Base-by-base conservation (phyloP, 2,113 vertebrate genomes). In the Pedetes capensis region DNA sequence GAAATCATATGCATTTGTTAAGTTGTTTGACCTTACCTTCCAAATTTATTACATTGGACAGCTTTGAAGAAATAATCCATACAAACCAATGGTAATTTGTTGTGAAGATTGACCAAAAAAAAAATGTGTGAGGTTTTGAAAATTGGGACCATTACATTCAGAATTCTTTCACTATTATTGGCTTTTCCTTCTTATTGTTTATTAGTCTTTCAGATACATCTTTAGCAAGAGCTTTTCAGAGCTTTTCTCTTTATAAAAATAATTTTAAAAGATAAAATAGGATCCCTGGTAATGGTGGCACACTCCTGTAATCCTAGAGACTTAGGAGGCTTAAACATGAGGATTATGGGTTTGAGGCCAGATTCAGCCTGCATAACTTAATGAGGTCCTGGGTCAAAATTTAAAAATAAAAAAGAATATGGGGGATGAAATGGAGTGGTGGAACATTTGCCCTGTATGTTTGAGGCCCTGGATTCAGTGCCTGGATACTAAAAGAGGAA, bases 41-140 rank as follows among this genome's bases (percentile, higher is more conserved):
- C 17, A 20, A 59, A 72, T 49, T 89, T 91, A 34, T 79, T 86
- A 44, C 12, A 53, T 5, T 78, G 75, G 53, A 32, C 93, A 61
- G 22, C 87, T 96, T 87, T 61, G 29, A 91, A 87, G 55, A 83
- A 22, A 78, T 80, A 89, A 82, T 59, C 82, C 7, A 68, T 81
- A 5, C 5, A 72, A 75, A 57, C 22, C 53, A 53, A 0, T 59
- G 47, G 37, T n/a, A 23, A 87, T 93, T 90, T 92, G 51, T 84
- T 89, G 32, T 76, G 13, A 82, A 47, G 59, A 42, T 71, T 90
- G 53, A 82, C 69, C 61, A 78, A 86, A 90, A 91, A 78, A 86
- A 90, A 91, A 78, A 79, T 93, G 29, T 87, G 22, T 92, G 44
- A 81, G 14, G 49, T 78, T 93, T 84, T 95, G 39, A 93, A 78